Evolutionary conservation across 2,797 vertebrate genomes (phyloP).

Genomic region (Tadarida brasiliensis): DNA sequence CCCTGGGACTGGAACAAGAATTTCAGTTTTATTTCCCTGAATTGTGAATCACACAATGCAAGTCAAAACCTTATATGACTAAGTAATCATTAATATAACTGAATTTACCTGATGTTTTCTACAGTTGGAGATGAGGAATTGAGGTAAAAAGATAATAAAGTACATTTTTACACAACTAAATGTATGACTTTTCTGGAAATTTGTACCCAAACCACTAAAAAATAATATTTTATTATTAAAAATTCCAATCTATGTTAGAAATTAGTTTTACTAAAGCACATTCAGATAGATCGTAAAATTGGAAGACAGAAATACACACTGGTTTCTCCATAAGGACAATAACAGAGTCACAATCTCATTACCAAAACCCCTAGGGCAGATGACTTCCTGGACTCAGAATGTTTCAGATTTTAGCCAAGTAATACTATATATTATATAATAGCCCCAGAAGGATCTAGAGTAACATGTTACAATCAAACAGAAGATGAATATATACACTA

Average conservation of each 20-base stretch:
- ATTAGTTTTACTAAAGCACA: conserved; percentile 43
- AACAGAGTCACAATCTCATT: not conserved
- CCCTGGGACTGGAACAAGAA: not conserved
- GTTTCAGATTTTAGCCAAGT: not conserved
- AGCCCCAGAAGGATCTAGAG: not conserved
- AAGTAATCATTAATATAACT: not conserved
- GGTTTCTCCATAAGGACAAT: not conserved
- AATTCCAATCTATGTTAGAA: conserved; percentile 1
- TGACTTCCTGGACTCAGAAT: conserved; percentile 20
- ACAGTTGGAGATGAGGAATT: not conserved
- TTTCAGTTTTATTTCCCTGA: conserved; percentile 3
- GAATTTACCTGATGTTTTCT: conserved; percentile 55
- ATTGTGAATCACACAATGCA: not conserved
- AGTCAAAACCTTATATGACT: not conserved
- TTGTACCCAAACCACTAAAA: not conserved
- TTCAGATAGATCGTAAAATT: not conserved
- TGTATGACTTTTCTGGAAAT: conserved; percentile 43
- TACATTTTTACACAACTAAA: not conserved
- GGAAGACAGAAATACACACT: not conserved
- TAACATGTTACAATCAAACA: not conserved
- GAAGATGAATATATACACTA: not conserved
- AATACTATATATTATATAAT: not conserved
- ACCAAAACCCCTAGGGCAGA: not conserved
- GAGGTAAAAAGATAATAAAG: not conserved
- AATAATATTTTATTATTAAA: conserved; percentile 16